These are phyloP conservation scores for Trachops cirrhosus DNA, from an alignment of 2,797 vertebrate genomes.

Conservation along the genomic window DNA sequence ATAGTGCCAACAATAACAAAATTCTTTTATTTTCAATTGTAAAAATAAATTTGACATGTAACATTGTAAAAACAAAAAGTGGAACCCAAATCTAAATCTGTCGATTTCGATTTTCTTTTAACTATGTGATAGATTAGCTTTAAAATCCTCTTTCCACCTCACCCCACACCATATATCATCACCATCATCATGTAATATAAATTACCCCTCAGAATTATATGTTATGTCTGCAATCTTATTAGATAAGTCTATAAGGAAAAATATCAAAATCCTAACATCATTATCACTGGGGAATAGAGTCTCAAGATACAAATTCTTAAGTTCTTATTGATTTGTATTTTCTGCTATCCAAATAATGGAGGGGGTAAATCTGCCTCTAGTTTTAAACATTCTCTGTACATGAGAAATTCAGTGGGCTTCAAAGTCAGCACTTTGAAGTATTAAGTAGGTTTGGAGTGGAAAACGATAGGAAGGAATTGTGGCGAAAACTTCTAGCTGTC, in stretches of 20 bases:
- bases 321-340: not conserved
- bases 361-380: not conserved
- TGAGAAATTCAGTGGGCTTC: not conserved
- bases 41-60: not conserved
- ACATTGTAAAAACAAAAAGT: not conserved
- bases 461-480: not conserved
- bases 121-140: not conserved
- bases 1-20: not conserved
- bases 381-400: constrained; percentile 1
- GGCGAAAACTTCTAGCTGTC: not conserved
- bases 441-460: not conserved
- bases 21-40: not conserved
- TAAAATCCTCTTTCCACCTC: not conserved
- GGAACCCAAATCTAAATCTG: not conserved
- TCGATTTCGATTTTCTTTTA: constrained; percentile 27
- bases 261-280: not conserved
- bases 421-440: not conserved
- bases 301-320: not conserved
- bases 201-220: not conserved
- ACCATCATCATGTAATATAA: not conserved
- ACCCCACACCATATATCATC: not conserved
- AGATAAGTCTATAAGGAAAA: not conserved
- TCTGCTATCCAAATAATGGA: not conserved
- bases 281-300: not conserved
- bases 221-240: not conserved